Evolutionary conservation across 2,797 vertebrate genomes (phyloP).

Genomic region (Sylvilagus floridanus): DNA sequence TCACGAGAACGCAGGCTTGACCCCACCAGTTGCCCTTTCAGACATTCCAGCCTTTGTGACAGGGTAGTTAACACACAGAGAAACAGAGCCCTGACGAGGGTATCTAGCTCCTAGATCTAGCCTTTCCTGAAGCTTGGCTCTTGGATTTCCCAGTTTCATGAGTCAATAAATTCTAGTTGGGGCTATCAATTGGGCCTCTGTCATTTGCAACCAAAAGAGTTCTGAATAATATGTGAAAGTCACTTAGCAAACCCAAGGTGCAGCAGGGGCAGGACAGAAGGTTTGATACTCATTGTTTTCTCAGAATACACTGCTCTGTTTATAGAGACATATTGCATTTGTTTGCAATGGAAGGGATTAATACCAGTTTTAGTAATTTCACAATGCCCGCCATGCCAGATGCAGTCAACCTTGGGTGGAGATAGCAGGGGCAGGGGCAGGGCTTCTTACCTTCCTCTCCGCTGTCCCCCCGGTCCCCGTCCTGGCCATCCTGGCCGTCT

Average conservation of each 20-base stretch:
- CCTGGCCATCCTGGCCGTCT: slow-evolving; percentile 94
- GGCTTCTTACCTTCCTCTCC: slow-evolving; percentile 91
- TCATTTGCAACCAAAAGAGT: neutral
- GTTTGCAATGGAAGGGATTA: neutral
- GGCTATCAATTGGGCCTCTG: neutral
- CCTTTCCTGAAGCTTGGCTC: neutral
- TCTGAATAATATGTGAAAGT: slow-evolving; percentile 18
- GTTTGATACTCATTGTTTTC: neutral
- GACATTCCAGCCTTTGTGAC: neutral
- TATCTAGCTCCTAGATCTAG: neutral
- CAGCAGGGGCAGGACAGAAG: neutral
- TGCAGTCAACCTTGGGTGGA: neutral
- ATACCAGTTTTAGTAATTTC: neutral
- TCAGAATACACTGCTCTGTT: neutral
- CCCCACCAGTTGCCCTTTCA: neutral
- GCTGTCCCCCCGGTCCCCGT: slow-evolving; percentile 92
- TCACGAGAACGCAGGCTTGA: neutral
- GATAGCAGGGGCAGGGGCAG: neutral
- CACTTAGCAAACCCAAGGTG: neutral
- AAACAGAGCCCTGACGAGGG: neutral
- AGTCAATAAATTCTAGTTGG: neutral
- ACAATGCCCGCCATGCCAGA: neutral
- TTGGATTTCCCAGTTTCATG: neutral
- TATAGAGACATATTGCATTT: neutral
- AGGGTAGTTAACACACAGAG: neutral